Base-by-base conservation (phyloP, 2,113 vertebrate genomes). In the Scolopax mira region DNA sequence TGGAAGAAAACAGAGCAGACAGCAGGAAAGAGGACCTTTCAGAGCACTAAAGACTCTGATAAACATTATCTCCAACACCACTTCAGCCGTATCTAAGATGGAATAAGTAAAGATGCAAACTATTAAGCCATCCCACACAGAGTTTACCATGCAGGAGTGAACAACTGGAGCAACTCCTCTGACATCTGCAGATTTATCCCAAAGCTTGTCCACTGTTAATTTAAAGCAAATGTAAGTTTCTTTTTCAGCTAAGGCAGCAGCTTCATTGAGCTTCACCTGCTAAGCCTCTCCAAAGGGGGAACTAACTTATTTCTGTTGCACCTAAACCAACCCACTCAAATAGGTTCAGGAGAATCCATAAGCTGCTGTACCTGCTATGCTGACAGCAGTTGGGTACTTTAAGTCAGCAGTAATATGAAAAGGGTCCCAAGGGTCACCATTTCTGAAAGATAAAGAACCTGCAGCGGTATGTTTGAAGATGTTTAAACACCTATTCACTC, bases 401-500 rank as follows among this genome's bases (percentile, higher is more conserved):
- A 77, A 91, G 35, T 42, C 1, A 0, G 65, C 35, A 92, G 55
- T 42, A 84, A 54, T 60, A 78, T 12, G 51, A 80, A 69, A 90
- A 90, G 17, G 44, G 77, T 89, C 66, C 71, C 62, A 31, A 4
- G 24, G 90, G 82, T 93, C 92, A 95, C 55, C 22, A 18, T 73
- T 85, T 85, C 82, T 79, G 52, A 91, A 85, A 93, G 85, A 82
- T 74, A 88, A 84, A 89, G 79, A 88, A 70, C 37, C 37, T 66
- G 58, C 31, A 88, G 82, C 49, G 22, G 37, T 73, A 42, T 42
- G 49, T 85, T 83, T 95, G 62, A 91, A 85, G 79, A 25, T 69
- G 62, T 88, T 31, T 85, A 44, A 91, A 85, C 74, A 93, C 48
- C 80, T 92, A 78, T 61, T 93, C 61, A 28, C 49, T 93, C 61